Conservation (phyloP, 2,888 invertebrate genomes). For the Lasioglossum malachurum region DNA sequence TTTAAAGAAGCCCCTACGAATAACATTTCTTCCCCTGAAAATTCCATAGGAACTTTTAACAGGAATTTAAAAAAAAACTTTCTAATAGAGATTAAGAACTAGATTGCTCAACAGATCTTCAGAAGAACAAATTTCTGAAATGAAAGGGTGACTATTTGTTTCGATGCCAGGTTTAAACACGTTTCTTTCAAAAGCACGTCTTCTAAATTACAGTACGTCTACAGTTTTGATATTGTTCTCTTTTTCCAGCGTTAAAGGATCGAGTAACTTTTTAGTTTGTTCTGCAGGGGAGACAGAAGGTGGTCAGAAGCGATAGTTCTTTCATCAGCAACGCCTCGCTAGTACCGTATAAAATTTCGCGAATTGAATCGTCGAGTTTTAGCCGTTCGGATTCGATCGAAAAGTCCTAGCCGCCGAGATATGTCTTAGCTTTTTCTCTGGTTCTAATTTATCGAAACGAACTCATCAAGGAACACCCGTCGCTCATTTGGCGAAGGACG, state of each 20-base stretch:
- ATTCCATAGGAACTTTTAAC: not conserved
- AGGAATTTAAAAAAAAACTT: not conserved
- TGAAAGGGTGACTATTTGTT: not conserved
- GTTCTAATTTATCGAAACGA: slow-evolving; percentile 50
- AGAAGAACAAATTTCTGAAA: not conserved
- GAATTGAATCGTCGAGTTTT: slow-evolving; percentile 13
- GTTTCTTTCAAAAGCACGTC: not conserved
- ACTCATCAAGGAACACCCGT: slow-evolving; percentile 71
- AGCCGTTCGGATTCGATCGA: slow-evolving; percentile 26
- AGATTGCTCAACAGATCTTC: not conserved
- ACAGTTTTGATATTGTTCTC: not conserved
- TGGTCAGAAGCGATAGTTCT: slow-evolving; percentile 24
- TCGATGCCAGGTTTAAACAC: not conserved
- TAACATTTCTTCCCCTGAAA: not conserved
- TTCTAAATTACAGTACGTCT: too few relatives aligned
- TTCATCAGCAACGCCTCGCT: slow-evolving; percentile 37
- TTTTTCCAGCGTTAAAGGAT: not conserved
- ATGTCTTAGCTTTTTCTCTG: slow-evolving; percentile 6
- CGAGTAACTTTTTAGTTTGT: not conserved
- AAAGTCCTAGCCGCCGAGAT: not conserved
- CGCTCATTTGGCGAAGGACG: slow-evolving; percentile 68
- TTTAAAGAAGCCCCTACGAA: not conserved
- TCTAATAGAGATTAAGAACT: too few relatives aligned
- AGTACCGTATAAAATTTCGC: not conserved
- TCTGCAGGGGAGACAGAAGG: not conserved